Evolutionary conservation across 1,140 invertebrate genomes (phyloP).

Genomic region (Dreissena polymorpha): DNA sequence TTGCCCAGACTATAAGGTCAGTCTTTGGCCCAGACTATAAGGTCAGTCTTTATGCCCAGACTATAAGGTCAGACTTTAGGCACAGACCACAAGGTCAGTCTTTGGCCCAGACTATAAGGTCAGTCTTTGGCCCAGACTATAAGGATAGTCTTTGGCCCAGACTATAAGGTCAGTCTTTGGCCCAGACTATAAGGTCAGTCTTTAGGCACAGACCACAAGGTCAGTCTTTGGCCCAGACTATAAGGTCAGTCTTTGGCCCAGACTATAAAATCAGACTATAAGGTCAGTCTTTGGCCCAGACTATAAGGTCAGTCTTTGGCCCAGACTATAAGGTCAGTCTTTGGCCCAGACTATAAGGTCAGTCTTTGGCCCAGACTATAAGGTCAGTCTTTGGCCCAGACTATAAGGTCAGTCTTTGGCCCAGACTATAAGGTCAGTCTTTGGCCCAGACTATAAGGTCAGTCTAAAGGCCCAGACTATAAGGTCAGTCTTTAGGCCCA

Average conservation of each 20-base stretch:
- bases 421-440: too few species aligned
- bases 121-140: conserved; percentile 69
- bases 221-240: conserved; percentile 99
- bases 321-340: too few species aligned
- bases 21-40: conserved; percentile 99
- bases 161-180: conserved; percentile 84
- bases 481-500: too few species aligned
- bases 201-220: too few species aligned
- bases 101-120: conserved; percentile 99
- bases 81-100: too few species aligned
- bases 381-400: conserved; percentile 98
- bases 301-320: conserved; percentile 91
- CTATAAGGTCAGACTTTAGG: too few species aligned
- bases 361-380: conserved; percentile 52
- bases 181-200: conserved; percentile 98
- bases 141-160: too few species aligned
- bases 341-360: conserved; percentile 99
- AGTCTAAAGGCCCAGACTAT: conserved; percentile 53
- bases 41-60: conserved; percentile 84
- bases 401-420: conserved; percentile 91
- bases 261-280: too few species aligned
- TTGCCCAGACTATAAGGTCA: too few species aligned
- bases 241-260: conserved; percentile 87
- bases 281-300: too few species aligned
- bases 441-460: conserved; percentile 99